Evolutionary conservation across 1,140 invertebrate genomes (phyloP), one percentile per base, ranked within the genome.

Genomic region (Heliconius hewitsoni): DNA sequence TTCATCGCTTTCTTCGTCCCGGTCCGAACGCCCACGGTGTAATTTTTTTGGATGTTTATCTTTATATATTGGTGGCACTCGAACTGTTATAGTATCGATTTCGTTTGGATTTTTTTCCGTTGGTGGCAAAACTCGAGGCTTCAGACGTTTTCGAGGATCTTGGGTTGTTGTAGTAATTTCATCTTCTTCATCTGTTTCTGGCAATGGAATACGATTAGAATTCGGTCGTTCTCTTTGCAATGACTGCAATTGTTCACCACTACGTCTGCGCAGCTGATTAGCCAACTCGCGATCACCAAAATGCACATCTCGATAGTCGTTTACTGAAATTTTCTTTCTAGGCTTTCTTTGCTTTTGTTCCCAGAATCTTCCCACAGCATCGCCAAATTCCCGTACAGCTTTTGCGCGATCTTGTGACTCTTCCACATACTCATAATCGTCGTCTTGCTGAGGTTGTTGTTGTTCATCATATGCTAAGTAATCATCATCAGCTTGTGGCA

Each of bases 1-100:
- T 27, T 84, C 75, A 16, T 85, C 85, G 2, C 77, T 79, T 23
- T 90, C 86, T 9, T 91, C 87, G 27, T 92, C 88, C 11, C 83
- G 79, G 34, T 90, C 87, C 5, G 86, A 83, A n/a, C 80, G 82
- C 16, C 86, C 88, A 6, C 93, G 86, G 74, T 94, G 87, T 8
- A 91, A 80, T 83, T 94, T 94, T 57, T 90, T 92, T 19, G 94
- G 94, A 23, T 89, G 91, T 78, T 92, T 92, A 42, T 93, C 93
- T 84, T 88, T 91, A 76, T 94, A 94, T 74, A 95, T 95, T 0
- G 94, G 94, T 0, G 94, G 94, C 34, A 95, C 93, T 46, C 93
- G 82, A 19, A 95, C 94, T 11, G 94, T 94, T 1, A 95, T 89
- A 3, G 94, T 95, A 73, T 95, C 94, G 9, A 95, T 95, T 82